Evolutionary conservation across 2,113 vertebrate genomes (phyloP), one percentile per base, ranked within the genome.

Genomic region (Pipra filicauda): DNA sequence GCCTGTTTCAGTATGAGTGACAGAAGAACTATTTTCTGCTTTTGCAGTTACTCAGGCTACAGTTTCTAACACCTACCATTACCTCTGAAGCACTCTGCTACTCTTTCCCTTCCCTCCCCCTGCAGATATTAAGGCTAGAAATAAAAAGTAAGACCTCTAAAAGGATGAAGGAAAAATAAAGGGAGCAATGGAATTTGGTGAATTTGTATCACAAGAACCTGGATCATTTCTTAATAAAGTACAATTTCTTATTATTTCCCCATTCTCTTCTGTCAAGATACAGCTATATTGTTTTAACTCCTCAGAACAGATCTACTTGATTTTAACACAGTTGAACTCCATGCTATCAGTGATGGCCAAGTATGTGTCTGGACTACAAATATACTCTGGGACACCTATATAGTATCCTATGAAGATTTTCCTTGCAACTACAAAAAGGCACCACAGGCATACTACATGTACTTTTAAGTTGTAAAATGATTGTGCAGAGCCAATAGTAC

Each of bases 41-140:
- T 91, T 94, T 96, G 94, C 84, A 93, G 52, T 96, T 97, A 85
- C 73, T 95, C 62, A 91, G 44, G 37, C 94, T 97, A 76, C 71
- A 49, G 30, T 86, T 91, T 82, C 69, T 84, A 90, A 90, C n/a
- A 72, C 85, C 88, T 95, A 94, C 54, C 85, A 95, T 52, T 92
- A 93, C 69, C 80, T 96, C 92, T 96, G 93, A 97, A 94, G 90
- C 77, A 95, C 59, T 95, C 88, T 95, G 89, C 89, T 96, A 96
- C 89, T 52, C 94, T 95, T 93, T 93, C 82, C 85, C 91, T 75
- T 95, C 90, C 27, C 49, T 54, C 8, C 7, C 27, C 30, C 64
- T 31, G 5, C 19, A 85, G 37, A 52, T n/a, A 73, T 19, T 54
- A 94, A 41, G 80, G 67, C 84, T 93, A 95, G 86, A 97, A 98